A percentile compares a stretch with the other conserved stretches of the same genome.
These are phyloP conservation scores for Leucosticte australis DNA, from an alignment of 2,113 vertebrate genomes.

Conservation along the genomic window DNA sequence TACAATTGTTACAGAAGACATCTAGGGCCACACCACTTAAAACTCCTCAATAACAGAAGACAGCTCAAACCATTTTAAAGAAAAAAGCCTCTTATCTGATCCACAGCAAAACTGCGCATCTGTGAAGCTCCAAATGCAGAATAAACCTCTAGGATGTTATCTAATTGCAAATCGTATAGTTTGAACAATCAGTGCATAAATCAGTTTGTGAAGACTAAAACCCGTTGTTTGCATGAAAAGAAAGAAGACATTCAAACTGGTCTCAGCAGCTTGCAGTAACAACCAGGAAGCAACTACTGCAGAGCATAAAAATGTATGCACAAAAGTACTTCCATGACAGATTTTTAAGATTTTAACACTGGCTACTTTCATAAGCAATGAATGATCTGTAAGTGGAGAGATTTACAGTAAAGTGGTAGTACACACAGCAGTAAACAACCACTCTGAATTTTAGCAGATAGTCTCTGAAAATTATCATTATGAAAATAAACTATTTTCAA, in stretches of 20 bases:
- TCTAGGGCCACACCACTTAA: not conserved
- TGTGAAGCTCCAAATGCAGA: not conserved
- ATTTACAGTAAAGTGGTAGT: not conserved
- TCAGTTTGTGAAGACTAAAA: not conserved
- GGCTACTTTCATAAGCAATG: not conserved
- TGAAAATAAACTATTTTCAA: not conserved
- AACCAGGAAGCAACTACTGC: not conserved
- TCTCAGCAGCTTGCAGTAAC: not conserved
- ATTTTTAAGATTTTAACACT: not conserved
- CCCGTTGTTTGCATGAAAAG: not conserved
- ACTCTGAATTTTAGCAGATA: not conserved
- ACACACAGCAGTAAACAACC: not conserved
- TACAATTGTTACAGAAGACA: not conserved
- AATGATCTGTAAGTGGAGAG: not conserved
- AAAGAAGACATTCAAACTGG: not conserved
- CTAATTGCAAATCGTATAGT: not conserved
- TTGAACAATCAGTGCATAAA: not conserved
- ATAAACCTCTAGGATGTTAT: not conserved
- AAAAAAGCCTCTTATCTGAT: not conserved
- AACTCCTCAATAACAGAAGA: not conserved
- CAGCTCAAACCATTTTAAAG: not conserved
- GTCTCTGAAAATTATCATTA: not conserved
- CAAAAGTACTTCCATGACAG: not conserved
- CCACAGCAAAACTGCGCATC: not conserved
- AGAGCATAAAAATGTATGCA: not conserved